Percentiles rank a stretch among this genome's conserved stretches.
phyloP scores from a whole-genome alignment of 1,140 invertebrate genomes.

The Rhopalosiphum maidis region DNA sequence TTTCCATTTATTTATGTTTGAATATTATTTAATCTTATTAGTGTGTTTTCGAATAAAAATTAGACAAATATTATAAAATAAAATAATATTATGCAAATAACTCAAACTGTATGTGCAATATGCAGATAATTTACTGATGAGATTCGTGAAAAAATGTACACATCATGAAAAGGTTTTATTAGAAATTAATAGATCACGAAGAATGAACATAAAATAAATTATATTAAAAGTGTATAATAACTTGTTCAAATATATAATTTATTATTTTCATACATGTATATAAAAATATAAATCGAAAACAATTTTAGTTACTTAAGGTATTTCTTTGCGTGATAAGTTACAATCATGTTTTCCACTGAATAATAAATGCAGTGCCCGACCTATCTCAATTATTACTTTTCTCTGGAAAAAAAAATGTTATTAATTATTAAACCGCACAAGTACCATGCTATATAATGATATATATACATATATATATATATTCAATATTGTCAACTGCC shows the following conservation, averaged over 20 bases:
- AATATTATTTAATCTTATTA: no score
- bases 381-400: not conserved
- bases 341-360: not conserved
- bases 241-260: no score
- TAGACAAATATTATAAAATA: no score
- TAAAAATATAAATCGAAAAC: not conserved
- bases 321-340: conserved; percentile 26
- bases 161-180: not conserved
- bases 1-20: no score
- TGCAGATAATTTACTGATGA: not conserved
- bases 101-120: no score
- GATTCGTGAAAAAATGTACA: not conserved
- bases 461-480: not conserved
- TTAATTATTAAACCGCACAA: not conserved
- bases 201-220: not conserved
- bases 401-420: not conserved
- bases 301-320: conserved; percentile 21
- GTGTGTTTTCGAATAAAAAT: no score
- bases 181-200: not conserved
- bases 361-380: not conserved
- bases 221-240: not conserved
- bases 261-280: not conserved
- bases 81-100: no score
- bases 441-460: not conserved
- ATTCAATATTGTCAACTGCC: not conserved